Evolutionary conservation across 2,888 invertebrate genomes (phyloP).

Genomic region (Drosophila meridiana): DNA sequence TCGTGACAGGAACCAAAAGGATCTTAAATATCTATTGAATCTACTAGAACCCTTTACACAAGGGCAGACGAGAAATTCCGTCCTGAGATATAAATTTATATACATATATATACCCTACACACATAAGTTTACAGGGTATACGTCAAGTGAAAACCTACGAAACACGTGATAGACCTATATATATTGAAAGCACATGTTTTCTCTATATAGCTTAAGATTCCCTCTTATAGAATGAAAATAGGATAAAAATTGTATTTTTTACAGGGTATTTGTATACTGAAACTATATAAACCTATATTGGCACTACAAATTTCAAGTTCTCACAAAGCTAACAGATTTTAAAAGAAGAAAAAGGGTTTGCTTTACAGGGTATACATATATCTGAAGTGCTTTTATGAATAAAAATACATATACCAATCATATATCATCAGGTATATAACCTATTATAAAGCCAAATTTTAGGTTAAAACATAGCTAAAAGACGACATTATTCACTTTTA

Average conservation of each 20-base stretch:
- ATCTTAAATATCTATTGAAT: background rate
- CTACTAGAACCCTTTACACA: background rate
- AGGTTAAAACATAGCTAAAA: no score
- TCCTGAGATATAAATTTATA: background rate
- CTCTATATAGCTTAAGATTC: background rate
- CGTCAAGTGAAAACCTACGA: background rate
- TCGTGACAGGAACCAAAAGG: constrained; percentile 5
- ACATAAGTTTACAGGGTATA: background rate
- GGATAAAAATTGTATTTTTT: background rate
- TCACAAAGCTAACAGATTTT: no score
- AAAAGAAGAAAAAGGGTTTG: no score
- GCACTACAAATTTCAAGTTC: no score
- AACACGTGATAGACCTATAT: background rate
- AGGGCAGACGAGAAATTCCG: background rate
- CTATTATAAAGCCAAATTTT: no score
- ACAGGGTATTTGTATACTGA: background rate
- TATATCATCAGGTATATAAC: no score
- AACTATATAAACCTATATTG: background rate
- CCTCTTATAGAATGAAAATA: background rate
- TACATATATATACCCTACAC: background rate
- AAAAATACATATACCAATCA: no score
- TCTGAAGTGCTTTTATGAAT: background rate
- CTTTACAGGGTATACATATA: background rate
- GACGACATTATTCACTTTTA: background rate
- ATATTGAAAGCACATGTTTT: background rate